These are phyloP conservation scores for Poeciliopsis retropinna DNA, from an alignment of 2,113 vertebrate species.

Conservation along the genomic window DNA sequence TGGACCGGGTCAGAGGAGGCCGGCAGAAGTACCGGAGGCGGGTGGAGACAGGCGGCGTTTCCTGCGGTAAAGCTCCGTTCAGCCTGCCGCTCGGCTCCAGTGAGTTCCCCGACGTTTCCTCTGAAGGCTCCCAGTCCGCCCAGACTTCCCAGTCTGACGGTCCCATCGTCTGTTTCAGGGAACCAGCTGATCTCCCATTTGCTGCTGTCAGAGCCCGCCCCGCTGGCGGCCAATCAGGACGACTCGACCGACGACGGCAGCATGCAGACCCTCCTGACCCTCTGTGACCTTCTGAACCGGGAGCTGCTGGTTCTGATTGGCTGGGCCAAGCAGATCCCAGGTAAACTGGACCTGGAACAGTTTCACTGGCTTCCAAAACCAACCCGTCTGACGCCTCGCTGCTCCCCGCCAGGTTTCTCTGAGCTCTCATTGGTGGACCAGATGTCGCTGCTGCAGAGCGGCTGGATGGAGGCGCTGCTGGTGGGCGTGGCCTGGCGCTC, in stretches of 20 bases:
- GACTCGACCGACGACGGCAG: conserved; percentile 68
- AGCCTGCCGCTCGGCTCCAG: conserved; percentile 24
- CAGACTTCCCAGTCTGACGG: neutral
- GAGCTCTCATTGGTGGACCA: conserved; percentile 77
- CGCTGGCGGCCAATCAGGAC: conserved; percentile 75
- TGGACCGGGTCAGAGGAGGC: conserved; percentile 79
- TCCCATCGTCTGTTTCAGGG: conserved; percentile 49
- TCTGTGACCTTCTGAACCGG: conserved; percentile 83
- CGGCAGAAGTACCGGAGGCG: conserved; percentile 81
- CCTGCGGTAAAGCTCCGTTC: conserved; percentile 39
- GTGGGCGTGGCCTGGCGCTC: conserved; percentile 78
- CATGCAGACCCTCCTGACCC: conserved; percentile 75
- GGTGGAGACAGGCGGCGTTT: conserved; percentile 48
- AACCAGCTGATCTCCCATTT: conserved; percentile 81
- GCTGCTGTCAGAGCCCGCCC: conserved; percentile 74
- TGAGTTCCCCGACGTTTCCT: neutral
- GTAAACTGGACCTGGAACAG: conserved; percentile 44
- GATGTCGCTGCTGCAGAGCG: conserved; percentile 79
- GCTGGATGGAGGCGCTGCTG: conserved; percentile 81
- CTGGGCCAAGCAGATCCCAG: conserved; percentile 84
- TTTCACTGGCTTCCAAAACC: no score
- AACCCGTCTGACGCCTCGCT: no score
- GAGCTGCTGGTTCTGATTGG: conserved; percentile 81
- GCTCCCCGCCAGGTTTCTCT: conserved; percentile 67
- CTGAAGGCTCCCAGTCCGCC: neutral